Conservation (phyloP, 2,113 vertebrate species). For the Andinoacara biseriatus region DNA sequence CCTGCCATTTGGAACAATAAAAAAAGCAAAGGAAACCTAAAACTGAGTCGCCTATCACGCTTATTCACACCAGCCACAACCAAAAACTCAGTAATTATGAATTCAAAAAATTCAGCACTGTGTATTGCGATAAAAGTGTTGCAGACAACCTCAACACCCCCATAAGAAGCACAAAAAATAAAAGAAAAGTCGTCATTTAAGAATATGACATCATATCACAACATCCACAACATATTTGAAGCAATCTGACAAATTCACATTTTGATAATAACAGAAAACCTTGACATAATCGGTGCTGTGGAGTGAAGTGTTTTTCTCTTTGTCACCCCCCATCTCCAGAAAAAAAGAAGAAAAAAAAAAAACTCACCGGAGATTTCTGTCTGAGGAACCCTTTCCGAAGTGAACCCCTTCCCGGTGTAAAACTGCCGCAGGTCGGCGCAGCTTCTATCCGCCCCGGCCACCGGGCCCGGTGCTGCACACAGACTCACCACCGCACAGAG, state of each 20-base stretch:
- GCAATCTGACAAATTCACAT: not conserved
- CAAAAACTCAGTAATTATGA: not conserved
- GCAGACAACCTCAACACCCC: not conserved
- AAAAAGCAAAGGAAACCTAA: not conserved
- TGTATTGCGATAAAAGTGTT: not conserved
- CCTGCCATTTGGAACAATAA: not conserved
- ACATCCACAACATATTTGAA: not conserved
- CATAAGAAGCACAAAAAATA: not conserved
- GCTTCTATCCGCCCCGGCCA: slow-evolving; percentile 86
- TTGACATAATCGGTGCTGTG: not conserved
- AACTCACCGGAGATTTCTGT: slow-evolving; percentile 92
- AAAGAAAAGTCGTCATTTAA: not conserved
- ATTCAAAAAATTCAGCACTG: not conserved
- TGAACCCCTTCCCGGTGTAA: slow-evolving; percentile 95
- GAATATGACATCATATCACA: not conserved
- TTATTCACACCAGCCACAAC: not conserved
- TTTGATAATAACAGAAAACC: not conserved
- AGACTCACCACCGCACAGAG: slow-evolving; percentile 73
- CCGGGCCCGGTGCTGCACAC: slow-evolving; percentile 76
- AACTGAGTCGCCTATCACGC: not conserved
- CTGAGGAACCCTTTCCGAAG: slow-evolving; percentile 88
- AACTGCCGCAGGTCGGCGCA: slow-evolving; percentile 91
- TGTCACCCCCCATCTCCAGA: not conserved
- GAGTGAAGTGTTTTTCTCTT: not conserved
- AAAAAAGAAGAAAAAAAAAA: not conserved